These are phyloP conservation scores for Pempheris klunzingeri DNA, from an alignment of 2,797 vertebrate species.

Conservation along the genomic window DNA sequence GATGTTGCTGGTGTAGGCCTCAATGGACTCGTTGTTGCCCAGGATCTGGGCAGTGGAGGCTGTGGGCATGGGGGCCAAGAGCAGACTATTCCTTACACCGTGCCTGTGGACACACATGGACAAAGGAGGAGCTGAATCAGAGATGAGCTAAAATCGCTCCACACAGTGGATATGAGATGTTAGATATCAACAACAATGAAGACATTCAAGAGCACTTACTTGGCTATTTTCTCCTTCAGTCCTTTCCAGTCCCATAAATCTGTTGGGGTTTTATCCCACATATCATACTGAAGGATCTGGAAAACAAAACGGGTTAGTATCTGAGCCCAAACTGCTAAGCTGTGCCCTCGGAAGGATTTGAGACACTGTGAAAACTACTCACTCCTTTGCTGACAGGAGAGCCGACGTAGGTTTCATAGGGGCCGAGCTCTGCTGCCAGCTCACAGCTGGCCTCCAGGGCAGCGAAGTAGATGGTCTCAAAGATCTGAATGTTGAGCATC, in stretches of 20 bases:
- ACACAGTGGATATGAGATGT: background rate
- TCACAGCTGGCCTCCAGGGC: conserved; percentile 96
- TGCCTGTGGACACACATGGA: conserved; percentile 75
- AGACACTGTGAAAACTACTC: conserved; percentile 51
- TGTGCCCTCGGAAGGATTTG: background rate
- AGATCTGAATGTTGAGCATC: conserved; percentile 93
- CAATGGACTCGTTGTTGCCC: conserved; percentile 97
- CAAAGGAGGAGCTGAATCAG: background rate
- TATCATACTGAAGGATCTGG: conserved; percentile 93
- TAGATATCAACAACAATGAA: background rate
- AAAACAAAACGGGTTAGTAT: conserved; percentile 18
- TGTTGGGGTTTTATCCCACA: conserved; percentile 94
- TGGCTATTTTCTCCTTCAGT: conserved; percentile 93
- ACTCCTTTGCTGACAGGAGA: conserved; percentile 94
- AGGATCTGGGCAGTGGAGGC: conserved; percentile 98
- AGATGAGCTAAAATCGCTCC: background rate
- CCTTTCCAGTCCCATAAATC: conserved; percentile 93
- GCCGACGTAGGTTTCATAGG: conserved; percentile 92
- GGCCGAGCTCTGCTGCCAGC: conserved; percentile 88
- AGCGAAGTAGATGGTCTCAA: conserved; percentile 96
- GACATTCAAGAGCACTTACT: conserved; percentile 60
- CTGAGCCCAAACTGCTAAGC: background rate
- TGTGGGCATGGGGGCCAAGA: conserved; percentile 96
- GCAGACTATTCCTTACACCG: conserved; percentile 95
- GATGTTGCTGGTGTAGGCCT: conserved; percentile 98